phyloP scores from a whole-genome alignment of 2,888 invertebrate genomes.

The Monopis laevigella region DNA sequence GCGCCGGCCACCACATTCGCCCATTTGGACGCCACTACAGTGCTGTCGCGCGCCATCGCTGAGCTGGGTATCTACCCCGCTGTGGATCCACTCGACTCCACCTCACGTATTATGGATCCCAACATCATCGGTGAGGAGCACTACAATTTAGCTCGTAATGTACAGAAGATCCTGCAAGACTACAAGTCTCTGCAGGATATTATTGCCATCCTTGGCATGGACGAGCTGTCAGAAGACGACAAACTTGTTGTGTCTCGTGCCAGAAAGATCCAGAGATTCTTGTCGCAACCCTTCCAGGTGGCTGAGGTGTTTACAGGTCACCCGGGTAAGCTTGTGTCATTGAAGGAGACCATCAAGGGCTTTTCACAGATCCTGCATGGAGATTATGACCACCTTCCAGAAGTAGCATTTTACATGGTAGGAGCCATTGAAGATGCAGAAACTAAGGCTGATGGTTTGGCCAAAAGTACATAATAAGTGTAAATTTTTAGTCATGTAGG shows the following conservation, averaged over 20 bases:
- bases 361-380: conserved; percentile 86
- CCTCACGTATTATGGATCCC: conserved; percentile 94
- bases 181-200: conserved; percentile 85
- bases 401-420: conserved; percentile 96
- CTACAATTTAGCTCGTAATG: conserved; percentile 89
- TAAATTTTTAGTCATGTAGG: too few relatives aligned
- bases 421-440: conserved; percentile 91
- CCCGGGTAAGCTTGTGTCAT: conserved; percentile 88
- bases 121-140: conserved; percentile 91
- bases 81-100: conserved; percentile 94
- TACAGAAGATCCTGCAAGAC: conserved; percentile 92
- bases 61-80: conserved; percentile 95
- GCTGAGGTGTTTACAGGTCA: conserved; percentile 96
- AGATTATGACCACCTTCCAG: conserved; percentile 90
- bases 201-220: conserved; percentile 95
- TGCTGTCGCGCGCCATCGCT: conserved; percentile 91
- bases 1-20: conserved; percentile 96
- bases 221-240: conserved; percentile 94
- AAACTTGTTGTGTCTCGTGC: conserved; percentile 93
- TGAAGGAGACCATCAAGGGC: conserved; percentile 88
- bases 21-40: conserved; percentile 96
- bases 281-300: conserved; percentile 93
- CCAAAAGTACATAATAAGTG: conserved; percentile 55
- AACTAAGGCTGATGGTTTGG: conserved; percentile 83
- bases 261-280: conserved; percentile 93